These are phyloP conservation scores for Phasianus colchicus DNA, from an alignment of 2,113 vertebrate species.

Conservation along the genomic window DNA sequence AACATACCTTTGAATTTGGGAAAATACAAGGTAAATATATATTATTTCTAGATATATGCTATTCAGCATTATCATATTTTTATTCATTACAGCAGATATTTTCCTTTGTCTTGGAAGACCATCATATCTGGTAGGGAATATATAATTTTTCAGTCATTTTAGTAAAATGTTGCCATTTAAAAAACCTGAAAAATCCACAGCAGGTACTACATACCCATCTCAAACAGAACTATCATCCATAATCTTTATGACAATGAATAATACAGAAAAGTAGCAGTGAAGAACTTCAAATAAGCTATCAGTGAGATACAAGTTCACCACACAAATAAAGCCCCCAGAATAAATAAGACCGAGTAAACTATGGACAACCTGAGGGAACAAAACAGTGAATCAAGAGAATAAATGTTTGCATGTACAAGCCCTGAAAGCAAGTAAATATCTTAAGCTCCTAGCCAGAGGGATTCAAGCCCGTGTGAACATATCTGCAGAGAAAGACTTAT, in stretches of 20 bases:
- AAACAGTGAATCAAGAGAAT: background rate
- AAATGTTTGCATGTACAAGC: background rate
- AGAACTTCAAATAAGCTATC: background rate
- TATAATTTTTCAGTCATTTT: background rate
- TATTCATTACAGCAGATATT: background rate
- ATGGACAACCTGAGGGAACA: background rate
- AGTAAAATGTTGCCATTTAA: background rate
- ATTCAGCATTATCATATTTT: background rate
- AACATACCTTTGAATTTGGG: background rate
- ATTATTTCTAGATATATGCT: background rate
- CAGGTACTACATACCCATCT: background rate
- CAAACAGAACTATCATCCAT: background rate
- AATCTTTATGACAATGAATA: background rate
- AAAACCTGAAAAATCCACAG: background rate
- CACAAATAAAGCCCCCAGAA: background rate
- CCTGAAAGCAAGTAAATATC: background rate
- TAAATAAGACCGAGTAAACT: background rate
- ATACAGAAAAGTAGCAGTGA: background rate
- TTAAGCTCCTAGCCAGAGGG: background rate
- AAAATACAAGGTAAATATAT: background rate
- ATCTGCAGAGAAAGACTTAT: background rate
- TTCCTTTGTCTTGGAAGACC: background rate
- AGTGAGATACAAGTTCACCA: background rate
- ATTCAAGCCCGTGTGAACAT: background rate
- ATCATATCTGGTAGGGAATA: background rate